Conservation (phyloP, 2,113 vertebrate genomes). For the Notarius lentiginosus region DNA sequence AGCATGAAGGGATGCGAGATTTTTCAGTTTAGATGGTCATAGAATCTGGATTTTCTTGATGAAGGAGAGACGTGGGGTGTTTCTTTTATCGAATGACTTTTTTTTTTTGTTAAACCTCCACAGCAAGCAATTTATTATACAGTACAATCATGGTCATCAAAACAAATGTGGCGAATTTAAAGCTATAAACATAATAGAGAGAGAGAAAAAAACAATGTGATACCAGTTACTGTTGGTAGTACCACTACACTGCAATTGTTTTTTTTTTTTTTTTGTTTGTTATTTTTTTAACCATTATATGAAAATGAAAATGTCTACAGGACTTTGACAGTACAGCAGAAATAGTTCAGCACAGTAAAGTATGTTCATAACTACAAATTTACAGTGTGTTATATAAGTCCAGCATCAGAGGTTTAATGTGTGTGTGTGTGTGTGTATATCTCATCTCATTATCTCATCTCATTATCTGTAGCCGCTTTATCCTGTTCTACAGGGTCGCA, state of each 20-base stretch:
- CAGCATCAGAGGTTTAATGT: slow-evolving; percentile 27
- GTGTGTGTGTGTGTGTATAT: neutral
- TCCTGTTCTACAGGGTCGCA: too few relatives aligned
- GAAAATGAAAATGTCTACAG: neutral
- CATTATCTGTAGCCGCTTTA: too few relatives aligned
- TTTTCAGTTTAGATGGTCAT: slow-evolving; percentile 2
- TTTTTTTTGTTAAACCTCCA: neutral
- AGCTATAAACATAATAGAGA: neutral
- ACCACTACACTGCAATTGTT: neutral
- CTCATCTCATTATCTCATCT: too few relatives aligned
- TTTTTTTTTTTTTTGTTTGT: too few relatives aligned
- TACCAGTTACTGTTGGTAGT: neutral
- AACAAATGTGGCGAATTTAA: too few relatives aligned
- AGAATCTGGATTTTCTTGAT: neutral
- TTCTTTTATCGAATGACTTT: neutral
- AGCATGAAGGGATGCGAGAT: neutral
- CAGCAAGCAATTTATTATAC: neutral
- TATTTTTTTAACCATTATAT: neutral
- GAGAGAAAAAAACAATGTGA: neutral
- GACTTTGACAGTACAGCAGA: neutral
- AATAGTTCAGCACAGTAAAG: neutral
- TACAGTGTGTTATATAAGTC: neutral
- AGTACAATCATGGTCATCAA: neutral
- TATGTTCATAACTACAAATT: neutral
- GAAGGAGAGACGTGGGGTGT: neutral